Evolutionary conservation across 2,888 invertebrate species (phyloP).

Genomic region (Eutolmus rufibarbis): DNA sequence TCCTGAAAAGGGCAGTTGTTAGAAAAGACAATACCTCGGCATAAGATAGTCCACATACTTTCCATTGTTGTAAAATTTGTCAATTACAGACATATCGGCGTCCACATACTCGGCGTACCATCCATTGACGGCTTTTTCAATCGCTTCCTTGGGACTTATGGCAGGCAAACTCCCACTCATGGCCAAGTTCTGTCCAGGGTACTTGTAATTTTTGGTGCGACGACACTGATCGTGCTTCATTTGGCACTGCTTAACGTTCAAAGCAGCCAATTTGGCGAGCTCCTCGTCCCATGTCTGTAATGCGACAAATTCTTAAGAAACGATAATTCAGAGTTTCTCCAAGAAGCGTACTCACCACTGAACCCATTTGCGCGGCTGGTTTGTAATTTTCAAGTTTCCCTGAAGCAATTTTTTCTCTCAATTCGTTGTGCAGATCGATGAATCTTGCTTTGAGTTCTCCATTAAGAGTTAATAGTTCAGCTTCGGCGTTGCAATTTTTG

Average conservation of each 20-base stretch:
- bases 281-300: slow-evolving; percentile 47
- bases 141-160: not conserved
- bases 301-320: not conserved
- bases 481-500: no score
- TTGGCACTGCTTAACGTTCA: slow-evolving; percentile 49
- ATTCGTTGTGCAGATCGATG: slow-evolving; percentile 46
- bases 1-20: slow-evolving; percentile 13
- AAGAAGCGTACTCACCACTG: slow-evolving; percentile 30
- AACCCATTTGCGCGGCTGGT: slow-evolving; percentile 48
- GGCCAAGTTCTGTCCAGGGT: slow-evolving; percentile 43
- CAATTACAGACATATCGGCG: slow-evolving; percentile 17
- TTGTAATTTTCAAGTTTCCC: slow-evolving; percentile 43
- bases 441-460: not conserved
- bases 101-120: slow-evolving; percentile 43
- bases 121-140: not conserved
- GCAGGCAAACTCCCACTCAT: no score
- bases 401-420: slow-evolving; percentile 48
- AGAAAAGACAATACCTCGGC: not conserved
- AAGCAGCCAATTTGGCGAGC: slow-evolving; percentile 48
- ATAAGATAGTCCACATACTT: not conserved
- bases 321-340: not conserved
- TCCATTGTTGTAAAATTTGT: not conserved
- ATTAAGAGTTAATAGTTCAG: not conserved
- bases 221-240: slow-evolving; percentile 38
- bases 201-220: slow-evolving; percentile 4